Evolutionary conservation across 2,797 vertebrate genomes (phyloP).

Genomic region (Amphiprion clarkii): DNA sequence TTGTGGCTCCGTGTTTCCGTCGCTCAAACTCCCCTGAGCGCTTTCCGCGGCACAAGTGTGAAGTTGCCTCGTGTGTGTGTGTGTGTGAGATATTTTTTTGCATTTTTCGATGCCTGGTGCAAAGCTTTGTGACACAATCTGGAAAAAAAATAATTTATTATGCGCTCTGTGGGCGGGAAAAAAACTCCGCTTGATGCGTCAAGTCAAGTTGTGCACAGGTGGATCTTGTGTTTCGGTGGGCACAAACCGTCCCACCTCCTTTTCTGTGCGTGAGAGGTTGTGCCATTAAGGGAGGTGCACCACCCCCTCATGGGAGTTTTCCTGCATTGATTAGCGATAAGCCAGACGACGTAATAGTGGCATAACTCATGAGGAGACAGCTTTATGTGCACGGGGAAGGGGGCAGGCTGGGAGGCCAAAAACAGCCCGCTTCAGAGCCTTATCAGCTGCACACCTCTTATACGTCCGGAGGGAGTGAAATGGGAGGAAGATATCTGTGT

Average conservation of each 20-base stretch:
- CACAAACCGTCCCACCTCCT: constrained; percentile 9
- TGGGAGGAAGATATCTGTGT: constrained; percentile 43
- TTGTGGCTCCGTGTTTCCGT: constrained; percentile 74
- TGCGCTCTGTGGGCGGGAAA: constrained; percentile 26
- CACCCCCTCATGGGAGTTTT: constrained; percentile 62
- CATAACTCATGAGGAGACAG: constrained; percentile 77
- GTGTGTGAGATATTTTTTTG: constrained; percentile 49
- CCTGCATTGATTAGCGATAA: constrained; percentile 83
- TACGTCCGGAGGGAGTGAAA: constrained; percentile 38
- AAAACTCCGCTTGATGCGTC: constrained; percentile 33
- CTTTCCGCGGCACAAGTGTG: constrained; percentile 58
- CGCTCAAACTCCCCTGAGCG: constrained; percentile 77
- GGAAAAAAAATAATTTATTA: constrained; percentile 35
- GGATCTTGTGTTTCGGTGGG: constrained; percentile 38
- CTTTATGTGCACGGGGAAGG: constrained; percentile 71
- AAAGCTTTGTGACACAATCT: constrained; percentile 52
- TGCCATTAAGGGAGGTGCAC: constrained; percentile 38
- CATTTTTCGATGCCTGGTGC: constrained; percentile 39
- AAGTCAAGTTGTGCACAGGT: constrained; percentile 44
- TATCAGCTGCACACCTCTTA: constrained; percentile 51
- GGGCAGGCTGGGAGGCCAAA: constrained; percentile 55
- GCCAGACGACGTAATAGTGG: constrained; percentile 77
- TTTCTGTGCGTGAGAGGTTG: constrained; percentile 28
- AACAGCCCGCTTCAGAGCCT: constrained; percentile 51
- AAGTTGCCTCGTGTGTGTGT: constrained; percentile 51